Evolutionary conservation across 2,113 vertebrate genomes (phyloP), one percentile per base, ranked within the genome.

Genomic region (Gnathonemus longibarbis): DNA sequence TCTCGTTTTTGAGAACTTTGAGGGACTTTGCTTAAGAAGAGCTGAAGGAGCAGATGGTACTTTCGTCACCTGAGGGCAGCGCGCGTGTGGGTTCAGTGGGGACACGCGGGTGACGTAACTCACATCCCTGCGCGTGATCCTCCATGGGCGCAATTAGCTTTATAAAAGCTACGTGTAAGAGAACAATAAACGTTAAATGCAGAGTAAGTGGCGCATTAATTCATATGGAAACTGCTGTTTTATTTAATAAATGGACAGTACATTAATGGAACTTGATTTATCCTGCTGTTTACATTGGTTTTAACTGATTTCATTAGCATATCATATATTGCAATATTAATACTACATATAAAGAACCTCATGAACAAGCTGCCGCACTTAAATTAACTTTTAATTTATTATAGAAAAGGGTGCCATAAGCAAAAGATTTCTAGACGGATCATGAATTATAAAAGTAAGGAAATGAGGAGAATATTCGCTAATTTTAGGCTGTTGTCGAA

Each of bases 41-140:
- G 48, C n/a, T 87, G 66, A 84, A 84, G 83, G 77, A n/a, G 39
- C 80, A 80, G 90, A 94, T 93, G 92, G 93, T 94, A 95, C 94
- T 94, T 95, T 95, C 95, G 94, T 95, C 90, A 95, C 95, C 95
- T 95, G 93, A 91, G 95, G 96, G 95, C 95, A 95, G 42, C 21
- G 93, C 95, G 94, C 93, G 93, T 90, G 53, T 89, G 91, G 92
- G 93, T 95, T 95, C 58, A 88, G n/a, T 90, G 88, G 94, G 94
- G 95, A 96, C 45, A 56, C 27, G 9, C 3, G 50, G 31, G 19
- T 31, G 11, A 48, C 35, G 49, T 27, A 7, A 52, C 46, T 87
- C 48, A 35, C 31, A 53, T 8, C 85, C 50, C 85, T 56, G 50
- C 17, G 10, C 50, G 15, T 19, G 50, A 52, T 13, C 27, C n/a